Evolutionary conservation across 2,888 invertebrate genomes (phyloP).

Genomic region (Tineola bisselliella): DNA sequence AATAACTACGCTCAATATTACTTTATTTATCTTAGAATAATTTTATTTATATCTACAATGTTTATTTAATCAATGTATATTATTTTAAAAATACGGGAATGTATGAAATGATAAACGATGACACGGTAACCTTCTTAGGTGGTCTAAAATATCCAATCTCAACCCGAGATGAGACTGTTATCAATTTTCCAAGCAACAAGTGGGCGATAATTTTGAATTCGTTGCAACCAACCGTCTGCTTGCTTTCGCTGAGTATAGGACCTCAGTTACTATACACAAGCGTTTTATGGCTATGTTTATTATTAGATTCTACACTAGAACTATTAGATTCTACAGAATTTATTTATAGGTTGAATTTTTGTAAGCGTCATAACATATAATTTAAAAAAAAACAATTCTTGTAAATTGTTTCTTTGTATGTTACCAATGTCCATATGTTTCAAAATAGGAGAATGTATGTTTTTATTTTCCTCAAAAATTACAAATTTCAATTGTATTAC

Average conservation of each 20-base stretch:
- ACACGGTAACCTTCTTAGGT: background rate
- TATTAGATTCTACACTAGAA: too few species aligned
- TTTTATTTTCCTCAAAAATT: too few species aligned
- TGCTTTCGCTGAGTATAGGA: background rate
- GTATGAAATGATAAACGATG: background rate
- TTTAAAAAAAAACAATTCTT: too few species aligned
- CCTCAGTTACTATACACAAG: background rate
- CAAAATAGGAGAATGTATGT: too few species aligned
- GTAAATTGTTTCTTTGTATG: too few species aligned
- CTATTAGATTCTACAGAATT: too few species aligned
- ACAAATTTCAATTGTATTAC: too few species aligned
- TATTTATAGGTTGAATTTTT: too few species aligned
- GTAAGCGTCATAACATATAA: too few species aligned
- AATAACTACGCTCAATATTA: background rate
- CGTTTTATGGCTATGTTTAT: too few species aligned
- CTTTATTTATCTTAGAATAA: background rate
- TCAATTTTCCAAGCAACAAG: conserved; percentile 65
- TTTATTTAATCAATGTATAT: background rate
- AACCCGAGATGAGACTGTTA: conserved; percentile 49
- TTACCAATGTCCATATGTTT: too few species aligned
- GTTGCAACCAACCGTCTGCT: conserved; percentile 29
- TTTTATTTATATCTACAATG: too few species aligned
- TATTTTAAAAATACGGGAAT: background rate
- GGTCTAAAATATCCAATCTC: conserved; percentile 6
- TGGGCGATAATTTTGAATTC: conserved; percentile 63